These are phyloP conservation scores for Daboia siamensis DNA, from an alignment of 2,113 vertebrate species.

Conservation along the genomic window DNA sequence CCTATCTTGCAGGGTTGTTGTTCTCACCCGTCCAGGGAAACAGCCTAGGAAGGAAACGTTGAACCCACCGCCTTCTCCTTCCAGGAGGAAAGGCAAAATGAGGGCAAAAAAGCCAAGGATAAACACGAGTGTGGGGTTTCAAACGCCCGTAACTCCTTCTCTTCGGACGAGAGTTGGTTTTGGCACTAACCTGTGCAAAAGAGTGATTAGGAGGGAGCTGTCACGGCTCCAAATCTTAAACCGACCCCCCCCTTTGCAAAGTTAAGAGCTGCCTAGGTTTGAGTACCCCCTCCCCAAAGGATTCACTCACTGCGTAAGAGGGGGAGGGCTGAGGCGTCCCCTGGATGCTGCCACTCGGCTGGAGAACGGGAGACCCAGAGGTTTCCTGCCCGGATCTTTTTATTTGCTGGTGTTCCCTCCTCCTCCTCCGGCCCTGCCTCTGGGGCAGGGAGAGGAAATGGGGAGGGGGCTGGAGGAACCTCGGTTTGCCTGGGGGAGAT, in stretches of 20 bases:
- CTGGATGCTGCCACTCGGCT: neutral
- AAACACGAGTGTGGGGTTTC: neutral
- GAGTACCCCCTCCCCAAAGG: neutral
- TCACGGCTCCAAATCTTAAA: neutral
- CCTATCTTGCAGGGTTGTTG: neutral
- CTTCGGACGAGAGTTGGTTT: neutral
- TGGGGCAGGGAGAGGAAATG: neutral
- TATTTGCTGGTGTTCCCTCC: neutral
- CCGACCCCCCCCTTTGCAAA: neutral
- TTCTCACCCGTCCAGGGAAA: neutral
- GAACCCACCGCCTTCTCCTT: neutral
- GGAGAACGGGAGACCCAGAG: neutral
- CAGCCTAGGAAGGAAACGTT: neutral
- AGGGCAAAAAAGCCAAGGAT: neutral
- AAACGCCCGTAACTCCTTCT: neutral
- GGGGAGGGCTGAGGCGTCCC: neutral
- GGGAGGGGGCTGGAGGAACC: neutral
- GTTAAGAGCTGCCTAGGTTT: neutral
- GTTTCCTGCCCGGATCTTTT: neutral
- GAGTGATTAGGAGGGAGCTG: too few species aligned
- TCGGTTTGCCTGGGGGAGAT: neutral
- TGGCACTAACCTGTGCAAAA: neutral
- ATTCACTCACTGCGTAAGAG: conserved; percentile 6
- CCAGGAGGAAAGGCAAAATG: neutral
- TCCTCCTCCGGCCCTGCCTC: neutral